These are phyloP conservation scores for Atethmia centrago DNA, from an alignment of 2,888 invertebrate species.

Conservation along the genomic window DNA sequence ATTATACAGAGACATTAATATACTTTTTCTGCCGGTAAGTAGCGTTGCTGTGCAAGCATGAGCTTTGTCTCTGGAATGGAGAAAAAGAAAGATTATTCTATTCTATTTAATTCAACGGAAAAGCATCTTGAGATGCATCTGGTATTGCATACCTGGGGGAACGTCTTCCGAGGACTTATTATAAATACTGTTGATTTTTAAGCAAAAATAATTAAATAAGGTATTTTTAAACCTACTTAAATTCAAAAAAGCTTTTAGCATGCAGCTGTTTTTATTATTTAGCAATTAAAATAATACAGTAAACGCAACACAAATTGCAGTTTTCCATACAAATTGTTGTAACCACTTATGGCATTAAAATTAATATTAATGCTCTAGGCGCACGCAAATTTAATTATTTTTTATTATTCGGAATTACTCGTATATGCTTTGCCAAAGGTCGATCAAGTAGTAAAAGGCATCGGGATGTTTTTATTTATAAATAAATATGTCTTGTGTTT, in stretches of 20 bases:
- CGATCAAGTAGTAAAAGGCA: slow-evolving; percentile 19
- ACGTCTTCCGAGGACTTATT: background rate
- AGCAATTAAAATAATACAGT: slow-evolving; percentile 11
- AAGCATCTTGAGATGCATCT: background rate
- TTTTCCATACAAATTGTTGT: slow-evolving; percentile 44
- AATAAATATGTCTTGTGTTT: background rate
- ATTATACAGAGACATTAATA: too few species aligned
- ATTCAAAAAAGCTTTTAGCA: slow-evolving; percentile 4
- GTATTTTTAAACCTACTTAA: slow-evolving; percentile 9
- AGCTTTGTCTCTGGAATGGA: too few species aligned
- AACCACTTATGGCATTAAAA: slow-evolving; percentile 35
- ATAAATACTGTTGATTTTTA: background rate
- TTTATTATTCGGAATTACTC: slow-evolving; percentile 13
- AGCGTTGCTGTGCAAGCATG: too few species aligned
- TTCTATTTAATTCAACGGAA: background rate
- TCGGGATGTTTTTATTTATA: slow-evolving; percentile 16
- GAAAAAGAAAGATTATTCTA: background rate
- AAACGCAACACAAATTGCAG: background rate
- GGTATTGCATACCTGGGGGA: background rate
- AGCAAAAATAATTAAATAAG: background rate
- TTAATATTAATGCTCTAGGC: slow-evolving; percentile 5
- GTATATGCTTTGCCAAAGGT: slow-evolving; percentile 39
- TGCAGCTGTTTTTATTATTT: slow-evolving; percentile 7
- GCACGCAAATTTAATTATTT: slow-evolving; percentile 31
- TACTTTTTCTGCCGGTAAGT: too few species aligned